Base-by-base conservation (phyloP, 1,140 invertebrate genomes). In the Sminthurides bifidus region DNA sequence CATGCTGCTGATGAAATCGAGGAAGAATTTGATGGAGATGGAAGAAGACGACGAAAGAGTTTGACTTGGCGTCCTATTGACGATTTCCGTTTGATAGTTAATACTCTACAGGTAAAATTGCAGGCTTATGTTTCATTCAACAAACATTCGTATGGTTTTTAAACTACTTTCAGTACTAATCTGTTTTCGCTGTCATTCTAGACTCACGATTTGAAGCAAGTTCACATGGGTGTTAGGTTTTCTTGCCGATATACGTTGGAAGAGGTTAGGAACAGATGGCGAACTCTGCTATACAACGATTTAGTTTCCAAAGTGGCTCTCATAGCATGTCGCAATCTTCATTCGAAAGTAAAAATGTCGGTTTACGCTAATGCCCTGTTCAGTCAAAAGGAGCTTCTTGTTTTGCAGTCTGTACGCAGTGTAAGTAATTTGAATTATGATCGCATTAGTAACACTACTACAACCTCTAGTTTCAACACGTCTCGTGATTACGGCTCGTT, bases 201-300 rank as follows among this genome's bases (percentile, higher is more conserved):
- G 80, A 87, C 87, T 5, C 88, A 87, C 73, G 89, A 94, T 70
- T 70, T 94, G 33, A 76, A 81, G 31, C 79, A 80, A 66, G 92
- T 98, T 6, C 87, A 95, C 69, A 75, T 85, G 60, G 90, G 91
- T 23, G 83, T 92, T 3, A 96, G 94, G 70, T 98, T 98, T 74
- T 93, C 92, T 0, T 94, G 91, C 68, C 82, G 87, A 59, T 98
- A 96, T 69, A 92, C 90, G 0, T 71, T 95, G 14, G 83, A 87
- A 69, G 92, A 98, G 70, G 80, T 98, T 26, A 88, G 95, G 67
- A 87, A 92, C 56, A 79, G 94, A 54, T 98, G 93, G 93, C 93
- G 93, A 75, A 85, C 89, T 10, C 68, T 98, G 43, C 73, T 98
- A 2, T 97, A 96, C 71, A 91, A 98, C 72, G 82, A 87, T 40